Conservation (phyloP, 2,797 vertebrate genomes). For the Masticophis lateralis region DNA sequence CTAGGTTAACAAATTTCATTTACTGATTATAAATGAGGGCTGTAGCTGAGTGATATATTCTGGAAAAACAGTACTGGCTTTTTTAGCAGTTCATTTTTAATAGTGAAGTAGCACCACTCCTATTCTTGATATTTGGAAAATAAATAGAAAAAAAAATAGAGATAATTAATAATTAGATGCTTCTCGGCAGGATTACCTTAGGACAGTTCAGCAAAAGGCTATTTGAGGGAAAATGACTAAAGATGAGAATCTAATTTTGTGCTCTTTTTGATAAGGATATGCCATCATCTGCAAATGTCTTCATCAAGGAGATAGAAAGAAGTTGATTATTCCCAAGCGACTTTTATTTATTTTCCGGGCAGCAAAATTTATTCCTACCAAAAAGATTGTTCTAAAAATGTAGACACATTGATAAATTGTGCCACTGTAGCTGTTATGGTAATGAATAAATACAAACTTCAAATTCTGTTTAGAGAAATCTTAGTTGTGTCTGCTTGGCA, state of each 20-base stretch:
- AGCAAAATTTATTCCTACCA: background rate
- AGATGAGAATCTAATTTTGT: background rate
- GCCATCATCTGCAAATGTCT: background rate
- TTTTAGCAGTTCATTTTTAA: background rate
- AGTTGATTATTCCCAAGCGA: background rate
- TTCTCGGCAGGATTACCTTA: background rate
- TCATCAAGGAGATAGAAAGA: constrained; percentile 17
- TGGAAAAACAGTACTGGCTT: background rate
- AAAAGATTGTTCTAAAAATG: background rate
- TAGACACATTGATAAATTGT: background rate
- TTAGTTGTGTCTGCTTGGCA: background rate
- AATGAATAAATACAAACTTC: background rate
- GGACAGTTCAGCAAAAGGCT: background rate
- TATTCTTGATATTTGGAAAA: background rate
- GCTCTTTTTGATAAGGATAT: background rate
- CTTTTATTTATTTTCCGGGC: background rate
- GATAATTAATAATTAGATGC: background rate
- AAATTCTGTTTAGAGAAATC: background rate
- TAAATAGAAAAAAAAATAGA: background rate
- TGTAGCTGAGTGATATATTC: background rate
- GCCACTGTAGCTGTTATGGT: background rate
- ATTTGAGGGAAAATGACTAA: background rate
- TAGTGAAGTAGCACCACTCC: background rate
- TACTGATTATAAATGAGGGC: background rate
- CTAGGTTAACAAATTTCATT: background rate